phyloP scores from a whole-genome alignment of 2,113 vertebrate genomes.

The Promerops cafer region DNA sequence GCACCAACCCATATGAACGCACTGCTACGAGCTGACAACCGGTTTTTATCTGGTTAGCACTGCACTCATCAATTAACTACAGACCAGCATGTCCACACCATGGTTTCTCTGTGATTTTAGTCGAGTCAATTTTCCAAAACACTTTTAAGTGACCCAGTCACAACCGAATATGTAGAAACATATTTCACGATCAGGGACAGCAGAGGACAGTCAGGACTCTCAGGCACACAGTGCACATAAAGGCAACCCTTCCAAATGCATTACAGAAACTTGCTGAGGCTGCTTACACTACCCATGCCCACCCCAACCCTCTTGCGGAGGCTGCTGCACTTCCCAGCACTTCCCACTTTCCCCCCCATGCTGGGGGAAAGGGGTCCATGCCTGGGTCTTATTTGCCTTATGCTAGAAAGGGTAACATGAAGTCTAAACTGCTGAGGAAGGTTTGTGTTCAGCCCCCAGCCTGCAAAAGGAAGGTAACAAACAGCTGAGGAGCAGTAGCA shows the following conservation, averaged over 20 bases:
- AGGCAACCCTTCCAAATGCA: background rate
- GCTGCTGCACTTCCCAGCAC: fast-evolving
- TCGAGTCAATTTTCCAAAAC: constrained; percentile 19
- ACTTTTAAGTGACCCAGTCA: background rate
- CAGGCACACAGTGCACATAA: background rate
- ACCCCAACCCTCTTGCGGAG: background rate
- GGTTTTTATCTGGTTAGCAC: background rate
- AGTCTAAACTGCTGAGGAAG: background rate
- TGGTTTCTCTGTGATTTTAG: background rate
- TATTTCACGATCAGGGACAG: background rate
- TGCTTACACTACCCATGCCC: background rate
- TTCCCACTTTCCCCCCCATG: no score
- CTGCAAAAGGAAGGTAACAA: constrained; percentile 30
- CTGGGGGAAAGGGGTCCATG: background rate
- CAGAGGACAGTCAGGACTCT: background rate
- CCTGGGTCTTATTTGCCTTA: background rate
- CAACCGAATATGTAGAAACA: background rate
- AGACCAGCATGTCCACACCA: background rate
- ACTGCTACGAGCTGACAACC: background rate
- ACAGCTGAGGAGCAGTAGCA: constrained; percentile 59
- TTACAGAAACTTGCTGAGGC: background rate
- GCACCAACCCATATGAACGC: background rate
- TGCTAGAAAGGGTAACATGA: background rate
- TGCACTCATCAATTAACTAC: background rate
- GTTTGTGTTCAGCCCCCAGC: background rate